These are phyloP conservation scores for Sebastolobus alascanus DNA, from an alignment of 2,797 vertebrate species.

Conservation along the genomic window DNA sequence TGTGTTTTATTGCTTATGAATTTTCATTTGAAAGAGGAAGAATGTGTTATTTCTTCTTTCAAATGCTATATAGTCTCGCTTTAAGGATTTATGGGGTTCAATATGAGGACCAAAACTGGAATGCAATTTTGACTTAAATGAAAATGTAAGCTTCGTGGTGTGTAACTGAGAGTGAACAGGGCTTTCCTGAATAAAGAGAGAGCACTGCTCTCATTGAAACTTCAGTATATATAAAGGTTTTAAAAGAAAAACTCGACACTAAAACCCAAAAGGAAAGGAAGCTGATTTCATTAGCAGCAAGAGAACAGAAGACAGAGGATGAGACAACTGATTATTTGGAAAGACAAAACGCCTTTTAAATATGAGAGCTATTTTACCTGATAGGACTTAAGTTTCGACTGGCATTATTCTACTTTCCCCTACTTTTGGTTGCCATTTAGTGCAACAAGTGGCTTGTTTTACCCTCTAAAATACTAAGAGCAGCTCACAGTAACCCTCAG, in stretches of 20 bases:
- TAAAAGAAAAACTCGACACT: background rate
- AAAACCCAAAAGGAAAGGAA: background rate
- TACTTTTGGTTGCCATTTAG: background rate
- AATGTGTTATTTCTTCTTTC: background rate
- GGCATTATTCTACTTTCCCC: background rate
- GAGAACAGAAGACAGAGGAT: background rate
- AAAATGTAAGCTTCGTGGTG: background rate
- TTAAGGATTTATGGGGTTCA: background rate
- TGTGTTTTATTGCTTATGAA: background rate
- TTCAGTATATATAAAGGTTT: background rate
- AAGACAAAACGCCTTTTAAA: fast-evolving
- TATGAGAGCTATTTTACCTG: background rate
- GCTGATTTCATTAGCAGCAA: background rate
- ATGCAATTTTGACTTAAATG: background rate
- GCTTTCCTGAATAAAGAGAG: background rate
- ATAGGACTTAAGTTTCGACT: background rate
- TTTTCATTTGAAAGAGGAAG: background rate
- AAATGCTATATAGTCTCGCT: background rate
- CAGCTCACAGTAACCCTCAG: background rate
- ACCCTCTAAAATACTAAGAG: background rate
- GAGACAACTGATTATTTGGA: background rate
- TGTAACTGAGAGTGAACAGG: background rate
- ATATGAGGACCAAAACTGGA: background rate
- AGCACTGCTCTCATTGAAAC: background rate
- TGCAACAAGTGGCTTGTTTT: background rate